phyloP scores from a whole-genome alignment of 1,140 invertebrate genomes.

The Caenorhabditis latens region DNA sequence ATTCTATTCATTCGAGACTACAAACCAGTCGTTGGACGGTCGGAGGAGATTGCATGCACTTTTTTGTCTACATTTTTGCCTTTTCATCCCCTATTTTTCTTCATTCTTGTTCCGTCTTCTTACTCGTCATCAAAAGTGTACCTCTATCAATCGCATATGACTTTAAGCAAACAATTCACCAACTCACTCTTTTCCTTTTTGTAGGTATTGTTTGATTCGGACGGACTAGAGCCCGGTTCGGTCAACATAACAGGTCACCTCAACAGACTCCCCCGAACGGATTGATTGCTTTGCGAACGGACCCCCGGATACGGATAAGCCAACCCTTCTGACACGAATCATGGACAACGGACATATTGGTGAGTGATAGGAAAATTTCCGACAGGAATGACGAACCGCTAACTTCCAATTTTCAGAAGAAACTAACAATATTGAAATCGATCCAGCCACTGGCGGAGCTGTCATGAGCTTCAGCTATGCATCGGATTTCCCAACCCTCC shows the following conservation, averaged over 20 bases:
- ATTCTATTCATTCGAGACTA: no score
- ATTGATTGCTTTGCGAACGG: slow-evolving; percentile 48
- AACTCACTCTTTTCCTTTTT: not conserved
- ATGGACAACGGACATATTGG: slow-evolving; percentile 64
- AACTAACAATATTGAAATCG: slow-evolving; percentile 17
- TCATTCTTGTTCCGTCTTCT: not conserved
- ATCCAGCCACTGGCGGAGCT: slow-evolving; percentile 22
- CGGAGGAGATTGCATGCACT: no score
- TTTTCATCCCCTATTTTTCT: no score
- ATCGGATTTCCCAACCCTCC: slow-evolving; percentile 45
- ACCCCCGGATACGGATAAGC: slow-evolving; percentile 55
- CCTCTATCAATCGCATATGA: slow-evolving; percentile 1
- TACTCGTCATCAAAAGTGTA: not conserved
- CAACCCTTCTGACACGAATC: slow-evolving; percentile 60
- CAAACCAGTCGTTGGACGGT: no score
- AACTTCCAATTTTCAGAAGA: slow-evolving; percentile 11
- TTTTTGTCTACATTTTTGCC: no score
- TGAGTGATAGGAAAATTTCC: not conserved
- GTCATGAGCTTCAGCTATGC: slow-evolving; percentile 8
- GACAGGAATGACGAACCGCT: not conserved
- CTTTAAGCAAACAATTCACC: not conserved
- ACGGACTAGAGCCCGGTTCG: slow-evolving; percentile 37
- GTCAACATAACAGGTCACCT: slow-evolving; percentile 49
- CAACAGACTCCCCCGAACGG: slow-evolving; percentile 29
- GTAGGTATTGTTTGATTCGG: slow-evolving; percentile 55